Percentiles rank a stretch among this genome's conserved stretches.
Conservation (phyloP, 2,888 invertebrate species). For the Apodemia hepburni region DNA sequence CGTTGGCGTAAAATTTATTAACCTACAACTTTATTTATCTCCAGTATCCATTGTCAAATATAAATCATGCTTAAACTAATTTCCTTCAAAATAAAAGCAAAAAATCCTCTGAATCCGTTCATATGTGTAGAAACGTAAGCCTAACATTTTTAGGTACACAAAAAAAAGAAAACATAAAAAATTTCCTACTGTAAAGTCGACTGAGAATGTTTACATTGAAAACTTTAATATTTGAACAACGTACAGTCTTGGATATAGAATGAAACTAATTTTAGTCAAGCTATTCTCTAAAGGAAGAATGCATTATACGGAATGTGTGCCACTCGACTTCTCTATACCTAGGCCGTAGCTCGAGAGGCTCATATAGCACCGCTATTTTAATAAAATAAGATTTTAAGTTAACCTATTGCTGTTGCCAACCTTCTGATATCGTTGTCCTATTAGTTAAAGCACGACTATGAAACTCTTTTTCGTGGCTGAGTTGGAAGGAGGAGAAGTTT, state of each 20-base stretch:
- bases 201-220: not conserved
- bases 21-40: not conserved
- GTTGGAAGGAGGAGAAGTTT: no score
- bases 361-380: not conserved
- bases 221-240: conserved; percentile 16
- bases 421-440: no score
- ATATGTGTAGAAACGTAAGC: not conserved
- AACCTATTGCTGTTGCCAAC: not conserved
- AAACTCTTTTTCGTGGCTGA: no score
- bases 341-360: conserved; percentile 12
- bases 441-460: no score
- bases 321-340: conserved; percentile 15
- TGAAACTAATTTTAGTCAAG: conserved; percentile 36
- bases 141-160: not conserved
- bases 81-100: not conserved
- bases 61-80: not conserved
- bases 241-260: conserved; percentile 25
- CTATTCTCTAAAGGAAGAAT: conserved; percentile 33
- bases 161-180: not conserved
- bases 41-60: not conserved
- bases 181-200: not conserved
- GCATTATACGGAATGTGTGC: conserved; percentile 27
- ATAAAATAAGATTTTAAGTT: not conserved
- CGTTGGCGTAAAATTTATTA: not conserved
- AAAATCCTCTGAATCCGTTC: not conserved